Evolutionary conservation across 2,888 invertebrate species (phyloP).

Genomic region (Epiblema foenella): DNA sequence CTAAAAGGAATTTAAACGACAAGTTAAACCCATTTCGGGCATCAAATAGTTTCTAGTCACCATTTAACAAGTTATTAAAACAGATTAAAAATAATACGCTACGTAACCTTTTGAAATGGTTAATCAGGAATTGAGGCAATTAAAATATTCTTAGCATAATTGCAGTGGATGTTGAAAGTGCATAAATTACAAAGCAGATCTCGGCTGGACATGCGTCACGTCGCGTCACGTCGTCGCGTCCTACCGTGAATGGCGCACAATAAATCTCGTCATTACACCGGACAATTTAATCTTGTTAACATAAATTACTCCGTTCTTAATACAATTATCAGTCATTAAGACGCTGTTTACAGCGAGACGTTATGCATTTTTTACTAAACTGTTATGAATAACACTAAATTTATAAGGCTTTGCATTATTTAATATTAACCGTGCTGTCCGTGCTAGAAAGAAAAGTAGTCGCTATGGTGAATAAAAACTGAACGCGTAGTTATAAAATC

Average conservation of each 20-base stretch:
- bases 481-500: too few species aligned
- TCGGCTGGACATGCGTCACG: slow-evolving; percentile 34
- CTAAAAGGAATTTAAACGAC: slow-evolving; percentile 30
- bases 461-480: too few species aligned
- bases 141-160: slow-evolving; percentile 32
- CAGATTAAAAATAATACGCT: slow-evolving; percentile 17
- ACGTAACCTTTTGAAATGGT: slow-evolving; percentile 22
- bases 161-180: slow-evolving; percentile 32
- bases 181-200: slow-evolving; percentile 40
- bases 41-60: slow-evolving; percentile 1
- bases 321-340: slow-evolving; percentile 56
- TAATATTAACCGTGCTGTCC: neutral
- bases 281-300: slow-evolving; percentile 56
- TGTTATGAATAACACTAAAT: slow-evolving; percentile 1
- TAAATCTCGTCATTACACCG: slow-evolving; percentile 48
- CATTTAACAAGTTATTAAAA: slow-evolving; percentile 17
- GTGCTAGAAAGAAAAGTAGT: too few species aligned
- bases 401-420: slow-evolving; percentile 3
- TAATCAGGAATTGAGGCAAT: slow-evolving; percentile 37
- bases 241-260: slow-evolving; percentile 46
- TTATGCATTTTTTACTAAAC: slow-evolving; percentile 39
- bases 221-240: slow-evolving; percentile 36
- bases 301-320: slow-evolving; percentile 51
- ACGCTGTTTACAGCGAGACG: slow-evolving; percentile 54
- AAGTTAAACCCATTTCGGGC: slow-evolving; percentile 5